These are phyloP conservation scores for Peromyscus californicus DNA, from an alignment of 2,113 vertebrate species.

Conservation along the genomic window DNA sequence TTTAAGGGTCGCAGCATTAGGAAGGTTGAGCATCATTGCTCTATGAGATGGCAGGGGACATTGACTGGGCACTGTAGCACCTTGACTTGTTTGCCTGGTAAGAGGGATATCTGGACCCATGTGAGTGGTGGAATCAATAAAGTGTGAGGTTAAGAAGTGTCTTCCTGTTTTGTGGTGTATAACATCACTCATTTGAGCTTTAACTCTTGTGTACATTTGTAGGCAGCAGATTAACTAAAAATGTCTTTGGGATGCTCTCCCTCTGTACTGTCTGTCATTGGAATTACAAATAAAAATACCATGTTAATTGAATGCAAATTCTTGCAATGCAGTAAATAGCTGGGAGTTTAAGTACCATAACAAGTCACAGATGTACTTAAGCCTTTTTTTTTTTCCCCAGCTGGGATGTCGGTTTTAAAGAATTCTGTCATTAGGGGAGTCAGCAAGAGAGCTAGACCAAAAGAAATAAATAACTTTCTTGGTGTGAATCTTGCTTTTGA, in stretches of 20 bases:
- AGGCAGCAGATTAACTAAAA: not conserved
- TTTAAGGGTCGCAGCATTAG: not conserved
- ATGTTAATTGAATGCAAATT: conserved; percentile 35
- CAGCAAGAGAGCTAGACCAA: not conserved
- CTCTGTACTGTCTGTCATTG: not conserved
- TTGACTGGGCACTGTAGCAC: not conserved
- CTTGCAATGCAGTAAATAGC: conserved; percentile 58
- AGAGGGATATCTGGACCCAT: not conserved
- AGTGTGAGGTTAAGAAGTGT: not conserved
- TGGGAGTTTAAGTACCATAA: conserved; percentile 22
- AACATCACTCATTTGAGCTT: not conserved
- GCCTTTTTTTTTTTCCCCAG: not conserved
- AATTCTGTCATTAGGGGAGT: not conserved
- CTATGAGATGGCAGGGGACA: not conserved
- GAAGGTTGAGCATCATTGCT: not conserved
- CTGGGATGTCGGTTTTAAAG: conserved; percentile 21
- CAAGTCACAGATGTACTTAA: not conserved
- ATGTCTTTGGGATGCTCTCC: not conserved
- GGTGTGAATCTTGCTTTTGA: conserved; percentile 41
- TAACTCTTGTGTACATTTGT: not conserved
- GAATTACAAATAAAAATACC: conserved; percentile 6
- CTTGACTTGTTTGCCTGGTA: not conserved
- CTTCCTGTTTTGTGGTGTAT: not conserved
- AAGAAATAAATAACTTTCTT: conserved; percentile 61
- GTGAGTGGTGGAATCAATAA: not conserved